Conservation (phyloP, 2,797 vertebrate genomes). For the Meda fulgida region DNA sequence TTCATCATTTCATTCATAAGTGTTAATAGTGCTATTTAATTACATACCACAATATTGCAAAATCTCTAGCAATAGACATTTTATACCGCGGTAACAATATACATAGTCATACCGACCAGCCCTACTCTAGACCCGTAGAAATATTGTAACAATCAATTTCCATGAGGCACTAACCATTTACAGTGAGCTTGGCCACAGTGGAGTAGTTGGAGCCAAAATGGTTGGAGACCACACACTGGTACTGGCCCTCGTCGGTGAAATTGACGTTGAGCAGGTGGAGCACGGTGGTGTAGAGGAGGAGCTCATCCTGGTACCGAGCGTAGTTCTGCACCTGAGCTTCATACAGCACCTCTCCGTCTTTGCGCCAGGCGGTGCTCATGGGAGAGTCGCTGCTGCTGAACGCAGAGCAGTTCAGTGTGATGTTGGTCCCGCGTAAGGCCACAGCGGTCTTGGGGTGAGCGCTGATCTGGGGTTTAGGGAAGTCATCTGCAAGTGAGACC, state of each 20-base stretch:
- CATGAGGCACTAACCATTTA: slow-evolving; percentile 86
- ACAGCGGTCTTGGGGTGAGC: slow-evolving; percentile 94
- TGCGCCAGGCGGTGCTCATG: slow-evolving; percentile 97
- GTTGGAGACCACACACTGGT: slow-evolving; percentile 98
- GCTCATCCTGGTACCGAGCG: slow-evolving; percentile 85
- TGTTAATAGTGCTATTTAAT: too few species aligned
- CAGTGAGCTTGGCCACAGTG: slow-evolving; percentile 92
- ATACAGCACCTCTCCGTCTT: slow-evolving; percentile 91
- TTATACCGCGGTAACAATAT: too few species aligned
- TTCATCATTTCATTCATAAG: too few species aligned
- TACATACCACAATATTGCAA: neutral
- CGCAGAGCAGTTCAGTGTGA: slow-evolving; percentile 94
- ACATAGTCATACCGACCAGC: too few species aligned
- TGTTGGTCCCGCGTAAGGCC: slow-evolving; percentile 89
- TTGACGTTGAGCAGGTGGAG: slow-evolving; percentile 87
- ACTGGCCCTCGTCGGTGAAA: slow-evolving; percentile 92
- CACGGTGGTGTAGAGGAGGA: slow-evolving; percentile 85
- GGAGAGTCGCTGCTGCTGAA: slow-evolving; percentile 96
- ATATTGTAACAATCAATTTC: neutral
- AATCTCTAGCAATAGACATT: neutral
- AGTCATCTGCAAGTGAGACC: slow-evolving; percentile 83
- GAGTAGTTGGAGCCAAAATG: slow-evolving; percentile 97
- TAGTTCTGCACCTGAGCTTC: slow-evolving; percentile 94
- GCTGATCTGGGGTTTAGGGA: slow-evolving; percentile 96
- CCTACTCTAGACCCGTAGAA: neutral